Base-by-base conservation (phyloP, 2,113 vertebrate genomes). In the Myotis yumanensis region DNA sequence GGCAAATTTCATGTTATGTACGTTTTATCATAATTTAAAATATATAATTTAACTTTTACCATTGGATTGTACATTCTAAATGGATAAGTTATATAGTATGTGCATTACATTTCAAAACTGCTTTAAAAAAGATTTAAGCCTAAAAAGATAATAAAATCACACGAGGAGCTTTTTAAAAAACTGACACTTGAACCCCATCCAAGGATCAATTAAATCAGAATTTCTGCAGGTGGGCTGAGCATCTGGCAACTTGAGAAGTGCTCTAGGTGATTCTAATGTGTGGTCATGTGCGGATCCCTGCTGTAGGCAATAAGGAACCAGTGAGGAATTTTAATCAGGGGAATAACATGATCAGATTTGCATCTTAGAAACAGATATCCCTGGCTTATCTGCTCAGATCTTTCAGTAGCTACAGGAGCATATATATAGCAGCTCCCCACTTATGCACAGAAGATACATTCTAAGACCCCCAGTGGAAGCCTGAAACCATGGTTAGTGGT, bases 251-350 rank as follows among this genome's bases (percentile, higher is more conserved):
- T 57, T 37, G 16, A 35, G 52, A 92, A 40, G 16, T 10, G 2
- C 17, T 80, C 35, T 79, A 71, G 79, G 73, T 88, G 75, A 59
- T 25, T 86, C 57, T 66, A 7, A 57, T 8, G 11, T 89, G 52
- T 9, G 23, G 48, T 54, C 54, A 18, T 0, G 11, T 40, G 9
- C 43, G 59, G 66, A 48, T 68, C 77, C 18, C 79, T 22, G 43
- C 80, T 89, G 66, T 2, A 40, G 83, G 79, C 83, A 93, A 75
- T 72, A 80, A 94, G 66, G 76, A 93, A 66, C 71, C 18, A 16
- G 73, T 0, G 72, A 71, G 30, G 93, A 96, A 93, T 95, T 92
- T 95, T 79, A 93, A 95, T 76, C 30, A n/a, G 35, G 57, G n/a
- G 64, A 89, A 43, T n/a, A 84, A 69, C 37, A 51, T 11, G 51